Evolutionary conservation across 2,888 invertebrate species (phyloP), one percentile per base, ranked within the genome.

Genomic region (Scotopteryx bipunctaria): DNA sequence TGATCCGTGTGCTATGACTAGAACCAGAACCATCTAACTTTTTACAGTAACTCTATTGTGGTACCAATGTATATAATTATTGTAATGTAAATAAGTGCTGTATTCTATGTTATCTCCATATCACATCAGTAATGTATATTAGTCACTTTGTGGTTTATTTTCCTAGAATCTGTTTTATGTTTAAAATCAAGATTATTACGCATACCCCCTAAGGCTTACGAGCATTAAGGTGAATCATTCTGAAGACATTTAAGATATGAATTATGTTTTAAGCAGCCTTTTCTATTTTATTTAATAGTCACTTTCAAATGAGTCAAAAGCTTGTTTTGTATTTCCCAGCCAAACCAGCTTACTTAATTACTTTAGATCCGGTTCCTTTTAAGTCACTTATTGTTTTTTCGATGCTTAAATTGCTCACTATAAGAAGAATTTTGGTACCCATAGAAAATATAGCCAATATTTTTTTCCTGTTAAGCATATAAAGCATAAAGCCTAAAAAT

Each of bases 41-140:
- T 23, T 25, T 25, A 15, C 25, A 5, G n/a, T 14, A 25, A 1
- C 6, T 15, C 4, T 15, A 40, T 4, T 6, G 5, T 23, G 21
- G 32, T 49, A 41, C 33, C 19, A n/a, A n/a, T n/a, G n/a, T n/a
- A n/a, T n/a, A n/a, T 74, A 77, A 79, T 80, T 80, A 79, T 73
- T 67, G 61, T 68, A 68, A 71, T 68, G 64, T 64, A 59, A 66
- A 62, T 69, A 69, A 65, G 63, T 63, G 59, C 57, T 63, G 64
- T 50, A 76, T 76, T 78, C 72, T 67, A 63, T 61, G 54, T 61
- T 74, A 78, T 81, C 80, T 73, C 41, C 57, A 48, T 61, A 59
- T 55, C 56, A 72, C 60, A 79, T 79, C 72, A n/a, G n/a, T n/a
- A n/a, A n/a, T 66, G 41, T 61, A 65, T 46, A 46, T 55, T 45